Evolutionary conservation across 2,797 vertebrate genomes (phyloP), one percentile per base, ranked within the genome.

Genomic region (Microctenopoma lineatum): DNA sequence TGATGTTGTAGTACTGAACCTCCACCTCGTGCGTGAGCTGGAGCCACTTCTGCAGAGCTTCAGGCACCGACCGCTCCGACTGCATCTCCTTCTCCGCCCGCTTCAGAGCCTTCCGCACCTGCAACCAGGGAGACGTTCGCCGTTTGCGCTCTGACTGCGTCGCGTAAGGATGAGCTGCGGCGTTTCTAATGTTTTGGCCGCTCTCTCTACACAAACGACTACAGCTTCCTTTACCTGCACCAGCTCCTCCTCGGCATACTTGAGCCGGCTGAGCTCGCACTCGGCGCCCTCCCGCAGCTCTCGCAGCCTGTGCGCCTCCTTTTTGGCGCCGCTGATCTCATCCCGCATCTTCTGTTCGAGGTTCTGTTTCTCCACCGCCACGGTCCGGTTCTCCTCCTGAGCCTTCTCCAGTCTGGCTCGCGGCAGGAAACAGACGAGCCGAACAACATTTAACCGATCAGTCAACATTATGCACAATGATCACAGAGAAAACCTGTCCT

Each of bases 1-100:
- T 99, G 84, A 98, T 98, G 87, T 99, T 99, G 91, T 99, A 99
- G 92, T 99, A 99, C 0, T 99, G 98, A 3, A 99, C 96, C 92
- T 99, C 98, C 67, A 99, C 97, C 92, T 99, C 97, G 1, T 99
- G 97, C 0, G 98, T 99, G 82, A 99, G 92, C 89, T 99, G 98
- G 18, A 99, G 96, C 98, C 98, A 99, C 90, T 97, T 99, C 86
- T 99, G 98, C 50, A 99, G 94, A 4, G 97, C 95, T 85, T 98
- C 97, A 3, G 98, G 97, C 79, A 98, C 95, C 67, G 97, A 98
- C 90, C 97, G 97, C 78, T 95, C 97, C 26, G 95, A 95, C 88
- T 96, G 94, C 84, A 98, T 90, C 80, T 99, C 97, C 85, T 99
- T 99, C 89, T 99, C 98, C 2, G 98, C 98, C 66, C 97, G 96